Percentiles rank a stretch among this genome's conserved stretches.
phyloP scores from a whole-genome alignment of 2,888 invertebrate genomes.

The Troides helena region DNA sequence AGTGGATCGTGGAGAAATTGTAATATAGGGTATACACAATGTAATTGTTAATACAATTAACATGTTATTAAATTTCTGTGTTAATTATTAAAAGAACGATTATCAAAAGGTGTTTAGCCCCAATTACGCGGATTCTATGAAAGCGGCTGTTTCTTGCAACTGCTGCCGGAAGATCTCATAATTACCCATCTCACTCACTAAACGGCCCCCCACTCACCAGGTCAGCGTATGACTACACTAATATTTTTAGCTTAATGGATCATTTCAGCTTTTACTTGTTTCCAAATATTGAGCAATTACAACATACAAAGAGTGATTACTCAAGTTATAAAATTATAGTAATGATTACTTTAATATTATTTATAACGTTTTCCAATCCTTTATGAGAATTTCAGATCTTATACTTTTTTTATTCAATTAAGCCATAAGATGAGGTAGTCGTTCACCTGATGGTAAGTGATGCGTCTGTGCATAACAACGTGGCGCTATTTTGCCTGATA shows the following conservation, averaged over 20 bases:
- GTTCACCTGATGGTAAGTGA: no score
- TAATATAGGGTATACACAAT: no score
- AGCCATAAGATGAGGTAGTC: no score
- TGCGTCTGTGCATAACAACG: no score
- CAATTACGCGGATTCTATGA: constrained; percentile 26
- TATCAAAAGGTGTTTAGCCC: constrained; percentile 14
- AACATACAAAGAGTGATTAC: neutral
- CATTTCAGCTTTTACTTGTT: constrained; percentile 6
- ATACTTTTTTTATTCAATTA: no score
- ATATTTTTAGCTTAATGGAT: constrained; percentile 23
- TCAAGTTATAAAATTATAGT: neutral
- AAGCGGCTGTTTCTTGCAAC: constrained; percentile 28
- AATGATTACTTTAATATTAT: no score
- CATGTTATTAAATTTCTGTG: neutral
- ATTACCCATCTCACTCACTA: constrained; percentile 27
- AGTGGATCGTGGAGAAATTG: no score
- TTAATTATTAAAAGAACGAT: neutral
- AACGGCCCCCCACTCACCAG: constrained; percentile 14
- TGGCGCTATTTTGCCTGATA: no score
- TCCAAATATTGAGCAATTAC: constrained; percentile 24
- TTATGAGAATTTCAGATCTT: no score
- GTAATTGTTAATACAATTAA: no score
- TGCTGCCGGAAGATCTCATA: constrained; percentile 29
- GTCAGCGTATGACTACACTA: constrained; percentile 10
- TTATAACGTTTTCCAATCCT: no score